Conservation (phyloP, 2,888 invertebrate species). For the Pandemis corylana region DNA sequence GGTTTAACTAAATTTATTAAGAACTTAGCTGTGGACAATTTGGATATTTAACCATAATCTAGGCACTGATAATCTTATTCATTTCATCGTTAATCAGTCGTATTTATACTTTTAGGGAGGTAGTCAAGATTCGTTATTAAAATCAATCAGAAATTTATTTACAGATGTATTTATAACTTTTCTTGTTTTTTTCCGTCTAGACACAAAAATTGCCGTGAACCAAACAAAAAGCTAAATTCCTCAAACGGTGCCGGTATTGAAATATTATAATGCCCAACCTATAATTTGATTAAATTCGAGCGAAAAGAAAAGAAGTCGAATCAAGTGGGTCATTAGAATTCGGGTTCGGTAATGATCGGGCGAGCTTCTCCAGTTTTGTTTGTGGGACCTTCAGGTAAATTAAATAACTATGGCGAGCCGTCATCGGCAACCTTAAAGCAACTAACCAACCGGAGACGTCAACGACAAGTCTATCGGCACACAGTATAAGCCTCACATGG, state of each 20-base stretch:
- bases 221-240: conserved; percentile 80
- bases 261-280: conserved; percentile 84
- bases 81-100: no score
- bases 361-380: conserved; percentile 73
- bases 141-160: neutral
- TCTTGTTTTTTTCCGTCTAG: conserved; percentile 71
- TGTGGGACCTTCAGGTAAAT: conserved; percentile 69
- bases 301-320: conserved; percentile 77
- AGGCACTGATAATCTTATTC: no score
- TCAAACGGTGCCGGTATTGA: conserved; percentile 82
- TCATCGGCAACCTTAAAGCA: conserved; percentile 44
- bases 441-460: neutral
- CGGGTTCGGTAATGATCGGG: conserved; percentile 80
- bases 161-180: conserved; percentile 31
- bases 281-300: conserved; percentile 83
- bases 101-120: no score
- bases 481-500: no score
- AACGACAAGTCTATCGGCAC: neutral
- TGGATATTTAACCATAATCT: no score
- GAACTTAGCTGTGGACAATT: neutral
- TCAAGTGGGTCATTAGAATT: conserved; percentile 81
- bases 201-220: conserved; percentile 77
- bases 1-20: neutral
- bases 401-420: conserved; percentile 59
- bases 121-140: no score